Evolutionary conservation across 2,797 vertebrate species (phyloP), one percentile per base, ranked within the genome.

Genomic region (Tenualosa ilisha): DNA sequence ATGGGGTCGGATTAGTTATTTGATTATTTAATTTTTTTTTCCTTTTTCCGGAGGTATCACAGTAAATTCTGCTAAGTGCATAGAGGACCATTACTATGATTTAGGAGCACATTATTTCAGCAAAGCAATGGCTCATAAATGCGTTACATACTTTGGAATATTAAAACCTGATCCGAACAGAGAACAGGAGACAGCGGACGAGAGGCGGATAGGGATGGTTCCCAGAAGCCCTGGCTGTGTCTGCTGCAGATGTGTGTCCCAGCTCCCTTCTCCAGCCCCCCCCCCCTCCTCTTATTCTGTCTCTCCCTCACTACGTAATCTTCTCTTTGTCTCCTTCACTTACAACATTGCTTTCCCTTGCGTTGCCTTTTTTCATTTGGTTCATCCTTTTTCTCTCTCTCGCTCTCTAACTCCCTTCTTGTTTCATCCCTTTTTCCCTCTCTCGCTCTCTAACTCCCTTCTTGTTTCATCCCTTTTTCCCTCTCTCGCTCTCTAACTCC

Each of bases 161-260:
- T 93, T 91, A 91, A 92, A 93, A 91, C 88, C 86, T 91, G 91
- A 92, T 90, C 88, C 84, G 89, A 93, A 93, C 89, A 91, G 87
- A 94, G 93, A 92, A 88, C 91, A 91, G 87, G 93, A 93, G 92
- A 88, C 91, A 93, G 93, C 91, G 84, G 88, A 91, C 87, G 40
- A 63, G 50, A 68, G 50, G 63, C 63, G 50, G 43, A 83, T 89
- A 84, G 87, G 86, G 86, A 89, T 88, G 88, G 89, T 88, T 92
- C 91, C 88, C 93, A 90, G 91, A 92, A 92, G 91, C 89, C 88
- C 84, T 86, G 86, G 68, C 81, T 91, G 89, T 91, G 91, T 93
- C 89, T 92, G 87, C 89, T 91, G 91, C 92, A 93, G 92, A 94
- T 95, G 92, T 94, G 87, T 82, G 91, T 83, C 88, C 87, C 85